phyloP scores from a whole-genome alignment of 1,140 invertebrate genomes.

The Lepeophtheirus salmonis region DNA sequence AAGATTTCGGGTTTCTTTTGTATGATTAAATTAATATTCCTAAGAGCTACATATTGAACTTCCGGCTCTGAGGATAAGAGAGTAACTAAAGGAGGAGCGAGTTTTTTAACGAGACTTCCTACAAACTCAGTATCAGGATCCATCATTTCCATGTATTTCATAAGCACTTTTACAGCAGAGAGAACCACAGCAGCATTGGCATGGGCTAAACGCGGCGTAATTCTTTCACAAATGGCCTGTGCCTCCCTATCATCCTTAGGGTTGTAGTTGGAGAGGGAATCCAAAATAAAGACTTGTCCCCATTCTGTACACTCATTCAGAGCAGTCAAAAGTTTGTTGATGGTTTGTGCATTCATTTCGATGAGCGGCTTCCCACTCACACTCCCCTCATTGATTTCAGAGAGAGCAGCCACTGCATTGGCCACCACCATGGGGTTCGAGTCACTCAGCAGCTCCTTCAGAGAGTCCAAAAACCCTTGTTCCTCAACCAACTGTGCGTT shows the following conservation, averaged over 20 bases:
- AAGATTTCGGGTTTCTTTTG: slow-evolving; percentile 96
- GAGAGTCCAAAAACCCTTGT: slow-evolving; percentile 90
- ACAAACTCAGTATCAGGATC: slow-evolving; percentile 84
- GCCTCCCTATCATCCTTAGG: slow-evolving; percentile 95
- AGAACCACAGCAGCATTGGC: slow-evolving; percentile 99
- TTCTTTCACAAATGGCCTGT: slow-evolving; percentile 97
- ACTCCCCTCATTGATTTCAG: slow-evolving; percentile 94
- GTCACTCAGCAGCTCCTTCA: slow-evolving; percentile 91
- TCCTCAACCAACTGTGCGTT: slow-evolving; percentile 92
- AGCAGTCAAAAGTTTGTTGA: slow-evolving; percentile 94
- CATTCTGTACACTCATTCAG: slow-evolving; percentile 98
- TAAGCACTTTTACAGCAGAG: slow-evolving; percentile 87
- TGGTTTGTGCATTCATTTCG: slow-evolving; percentile 90
- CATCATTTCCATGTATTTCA: slow-evolving; percentile 97
- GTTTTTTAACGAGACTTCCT: slow-evolving; percentile 77
- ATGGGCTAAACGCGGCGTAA: slow-evolving; percentile 90
- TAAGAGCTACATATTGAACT: slow-evolving; percentile 92
- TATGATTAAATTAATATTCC: slow-evolving; percentile 98
- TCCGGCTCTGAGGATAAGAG: slow-evolving; percentile 93
- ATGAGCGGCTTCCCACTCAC: slow-evolving; percentile 75
- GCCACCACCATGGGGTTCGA: slow-evolving; percentile 99
- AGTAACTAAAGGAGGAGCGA: slow-evolving; percentile 96
- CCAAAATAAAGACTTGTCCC: slow-evolving; percentile 95
- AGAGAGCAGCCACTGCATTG: slow-evolving; percentile 94
- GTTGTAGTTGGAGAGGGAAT: slow-evolving; percentile 89